Evolutionary conservation across 2,797 vertebrate genomes (phyloP).

Genomic region (Melanotaenia pygmaea): DNA sequence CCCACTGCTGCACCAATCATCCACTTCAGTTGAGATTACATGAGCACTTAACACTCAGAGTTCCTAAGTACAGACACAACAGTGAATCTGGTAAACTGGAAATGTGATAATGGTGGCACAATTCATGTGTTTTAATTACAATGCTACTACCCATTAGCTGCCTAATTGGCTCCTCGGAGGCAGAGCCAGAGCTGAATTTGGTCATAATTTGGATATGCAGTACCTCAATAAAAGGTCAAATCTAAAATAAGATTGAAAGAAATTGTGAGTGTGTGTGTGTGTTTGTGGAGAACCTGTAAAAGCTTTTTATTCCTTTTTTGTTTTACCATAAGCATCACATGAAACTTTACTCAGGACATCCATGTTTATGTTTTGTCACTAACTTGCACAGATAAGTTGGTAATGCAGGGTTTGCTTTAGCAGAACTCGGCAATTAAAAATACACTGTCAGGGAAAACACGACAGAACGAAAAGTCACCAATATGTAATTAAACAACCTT

Average conservation of each 20-base stretch:
- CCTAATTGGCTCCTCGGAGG: conserved; percentile 35
- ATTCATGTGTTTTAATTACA: conserved; percentile 27
- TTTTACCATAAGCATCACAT: conserved; percentile 9
- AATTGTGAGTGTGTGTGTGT: background rate
- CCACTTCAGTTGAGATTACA: conserved; percentile 48
- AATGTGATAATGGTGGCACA: conserved; percentile 14
- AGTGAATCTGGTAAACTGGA: conserved; percentile 25
- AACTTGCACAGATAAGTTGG: background rate
- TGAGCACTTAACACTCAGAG: conserved; percentile 32
- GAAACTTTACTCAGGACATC: conserved; percentile 26
- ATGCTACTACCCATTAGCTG: conserved; percentile 28
- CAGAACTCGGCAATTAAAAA: background rate
- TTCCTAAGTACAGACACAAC: conserved; percentile 27
- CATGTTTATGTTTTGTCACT: conserved; percentile 10
- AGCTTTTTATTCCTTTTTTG: background rate
- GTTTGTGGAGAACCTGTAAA: background rate
- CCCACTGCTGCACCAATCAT: conserved; percentile 35
- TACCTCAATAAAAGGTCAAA: background rate
- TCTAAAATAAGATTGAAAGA: background rate
- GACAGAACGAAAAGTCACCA: background rate
- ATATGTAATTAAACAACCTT: background rate
- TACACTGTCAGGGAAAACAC: background rate
- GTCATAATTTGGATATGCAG: conserved; percentile 4
- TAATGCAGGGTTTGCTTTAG: background rate
- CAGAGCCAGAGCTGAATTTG: conserved; percentile 1